phyloP scores from a whole-genome alignment of 2,797 vertebrate species.

The Labeo calbasu region DNA sequence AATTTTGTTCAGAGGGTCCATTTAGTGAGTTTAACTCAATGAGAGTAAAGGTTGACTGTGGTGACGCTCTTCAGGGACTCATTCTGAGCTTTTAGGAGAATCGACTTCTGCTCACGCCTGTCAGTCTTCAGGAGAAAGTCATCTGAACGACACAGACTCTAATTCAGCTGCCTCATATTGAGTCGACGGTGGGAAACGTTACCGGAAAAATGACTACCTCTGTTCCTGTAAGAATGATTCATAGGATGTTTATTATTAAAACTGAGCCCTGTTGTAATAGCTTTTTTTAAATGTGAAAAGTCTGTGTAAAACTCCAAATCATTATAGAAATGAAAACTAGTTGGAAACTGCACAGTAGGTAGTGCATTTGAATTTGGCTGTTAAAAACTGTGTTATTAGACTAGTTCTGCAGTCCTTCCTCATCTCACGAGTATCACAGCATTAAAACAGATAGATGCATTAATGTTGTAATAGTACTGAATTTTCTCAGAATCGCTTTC shows the following conservation, averaged over 20 bases:
- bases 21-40: slow-evolving; percentile 40
- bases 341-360: neutral
- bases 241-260: neutral
- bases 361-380: neutral
- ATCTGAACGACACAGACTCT: neutral
- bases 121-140: neutral
- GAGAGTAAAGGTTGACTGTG: slow-evolving; percentile 30
- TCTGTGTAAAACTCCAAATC: neutral
- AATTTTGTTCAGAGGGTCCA: slow-evolving; percentile 21
- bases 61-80: neutral
- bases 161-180: neutral
- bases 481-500: neutral
- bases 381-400: neutral
- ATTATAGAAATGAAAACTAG: neutral
- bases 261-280: neutral
- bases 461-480: neutral
- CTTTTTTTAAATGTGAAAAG: neutral
- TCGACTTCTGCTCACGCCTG: neutral
- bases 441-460: neutral
- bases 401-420: neutral
- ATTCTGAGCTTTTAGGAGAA: slow-evolving; percentile 17
- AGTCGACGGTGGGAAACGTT: neutral
- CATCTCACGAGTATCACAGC: neutral
- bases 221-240: neutral
- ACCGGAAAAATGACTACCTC: neutral